Percentiles rank a stretch among this genome's conserved stretches.
phyloP scores from a whole-genome alignment of 1,140 invertebrate genomes.

The Bombyx mandarina region DNA sequence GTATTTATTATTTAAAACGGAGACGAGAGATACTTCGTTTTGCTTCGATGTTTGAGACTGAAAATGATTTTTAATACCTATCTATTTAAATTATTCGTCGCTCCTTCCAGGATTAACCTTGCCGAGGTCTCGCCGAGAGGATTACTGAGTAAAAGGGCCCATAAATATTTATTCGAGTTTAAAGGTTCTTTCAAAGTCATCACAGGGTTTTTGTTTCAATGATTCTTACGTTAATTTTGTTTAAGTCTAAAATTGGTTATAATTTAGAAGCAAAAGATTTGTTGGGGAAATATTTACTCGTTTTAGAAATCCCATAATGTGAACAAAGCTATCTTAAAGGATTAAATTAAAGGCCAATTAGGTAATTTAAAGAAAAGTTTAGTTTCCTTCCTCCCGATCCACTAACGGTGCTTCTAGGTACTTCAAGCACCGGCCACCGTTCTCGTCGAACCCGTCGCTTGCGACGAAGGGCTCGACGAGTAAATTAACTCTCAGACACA shows the following conservation, averaged over 20 bases:
- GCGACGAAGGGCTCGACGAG: no score
- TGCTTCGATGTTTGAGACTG: neutral
- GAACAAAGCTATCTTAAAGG: no score
- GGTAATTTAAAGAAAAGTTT: no score
- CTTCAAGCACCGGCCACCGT: no score
- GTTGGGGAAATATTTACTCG: no score
- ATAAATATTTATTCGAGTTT: slow-evolving; percentile 12
- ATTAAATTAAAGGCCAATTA: no score
- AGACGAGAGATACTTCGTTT: slow-evolving; percentile 10
- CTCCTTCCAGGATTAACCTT: slow-evolving; percentile 17
- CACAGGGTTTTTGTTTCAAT: neutral
- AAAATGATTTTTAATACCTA: slow-evolving; percentile 24
- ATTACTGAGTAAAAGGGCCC: slow-evolving; percentile 11
- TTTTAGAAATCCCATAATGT: no score
- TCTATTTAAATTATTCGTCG: slow-evolving; percentile 20
- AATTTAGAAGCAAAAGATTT: no score
- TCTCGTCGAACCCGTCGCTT: no score
- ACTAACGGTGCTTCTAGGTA: no score
- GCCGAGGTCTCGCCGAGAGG: slow-evolving; percentile 6
- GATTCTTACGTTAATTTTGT: neutral
- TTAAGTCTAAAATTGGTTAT: neutral
- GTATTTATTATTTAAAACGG: slow-evolving; percentile 24
- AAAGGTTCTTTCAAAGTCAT: neutral
- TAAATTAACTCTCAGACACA: no score
- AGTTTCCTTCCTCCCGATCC: no score